Evolutionary conservation across 2,797 vertebrate species (phyloP).

Genomic region (Erethizon dorsatum): DNA sequence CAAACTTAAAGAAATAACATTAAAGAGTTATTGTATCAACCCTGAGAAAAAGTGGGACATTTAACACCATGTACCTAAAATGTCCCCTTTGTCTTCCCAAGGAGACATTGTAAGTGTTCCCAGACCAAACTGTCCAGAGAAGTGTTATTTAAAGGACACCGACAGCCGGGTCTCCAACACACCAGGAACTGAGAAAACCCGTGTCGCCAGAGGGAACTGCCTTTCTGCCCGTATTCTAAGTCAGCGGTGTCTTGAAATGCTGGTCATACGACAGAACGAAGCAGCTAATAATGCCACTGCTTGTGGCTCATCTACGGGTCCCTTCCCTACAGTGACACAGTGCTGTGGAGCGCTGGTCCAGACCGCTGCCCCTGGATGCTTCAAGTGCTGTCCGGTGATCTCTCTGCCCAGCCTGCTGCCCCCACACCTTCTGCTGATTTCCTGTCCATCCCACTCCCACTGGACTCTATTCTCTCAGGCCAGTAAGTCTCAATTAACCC

Average conservation of each 20-base stretch:
- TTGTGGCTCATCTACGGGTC: neutral
- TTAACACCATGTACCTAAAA: neutral
- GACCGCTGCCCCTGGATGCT: neutral
- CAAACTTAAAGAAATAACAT: neutral
- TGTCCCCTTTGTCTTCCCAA: neutral
- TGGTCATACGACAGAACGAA: neutral
- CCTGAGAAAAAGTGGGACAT: neutral
- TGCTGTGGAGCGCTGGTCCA: neutral
- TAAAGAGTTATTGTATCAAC: neutral
- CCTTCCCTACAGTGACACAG: neutral
- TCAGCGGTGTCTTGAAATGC: neutral
- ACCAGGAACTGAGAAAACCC: neutral
- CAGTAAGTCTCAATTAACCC: neutral
- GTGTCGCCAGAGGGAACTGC: neutral
- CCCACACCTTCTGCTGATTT: neutral
- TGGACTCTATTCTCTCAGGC: neutral
- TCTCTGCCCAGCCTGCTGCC: neutral
- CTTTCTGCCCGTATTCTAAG: neutral
- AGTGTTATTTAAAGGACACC: neutral
- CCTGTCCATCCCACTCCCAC: neutral
- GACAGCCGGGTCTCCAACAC: no score
- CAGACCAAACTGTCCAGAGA: neutral
- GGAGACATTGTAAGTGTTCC: neutral
- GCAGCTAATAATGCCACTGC: neutral
- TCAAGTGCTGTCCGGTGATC: neutral